Percentiles rank a stretch among this genome's conserved stretches.
Evolutionary conservation across 2,797 vertebrate species (phyloP).

Genomic region (Alauda arvensis): DNA sequence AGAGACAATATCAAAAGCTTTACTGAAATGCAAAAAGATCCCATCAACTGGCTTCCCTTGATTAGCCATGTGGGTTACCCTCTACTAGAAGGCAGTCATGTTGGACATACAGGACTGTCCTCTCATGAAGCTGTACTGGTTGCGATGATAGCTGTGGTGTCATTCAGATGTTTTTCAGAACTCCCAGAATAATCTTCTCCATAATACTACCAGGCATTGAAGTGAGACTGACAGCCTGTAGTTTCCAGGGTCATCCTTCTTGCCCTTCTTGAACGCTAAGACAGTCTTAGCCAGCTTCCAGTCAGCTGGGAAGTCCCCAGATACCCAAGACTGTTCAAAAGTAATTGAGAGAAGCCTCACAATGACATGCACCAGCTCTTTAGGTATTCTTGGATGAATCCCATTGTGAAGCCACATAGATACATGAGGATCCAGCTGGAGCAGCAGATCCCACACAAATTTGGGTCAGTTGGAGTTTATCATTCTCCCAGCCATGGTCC

Average conservation of each 20-base stretch:
- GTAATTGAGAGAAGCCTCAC: background rate
- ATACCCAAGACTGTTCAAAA: background rate
- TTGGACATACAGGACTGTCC: background rate
- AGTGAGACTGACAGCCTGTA: background rate
- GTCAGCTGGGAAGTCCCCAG: background rate
- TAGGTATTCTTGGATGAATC: background rate
- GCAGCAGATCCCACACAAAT: background rate
- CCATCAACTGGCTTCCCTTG: background rate
- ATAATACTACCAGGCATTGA: background rate
- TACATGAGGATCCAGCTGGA: background rate
- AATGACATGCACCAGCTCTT: background rate
- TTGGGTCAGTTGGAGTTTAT: background rate
- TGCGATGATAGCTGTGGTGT: fast-evolving
- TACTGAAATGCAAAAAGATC: background rate
- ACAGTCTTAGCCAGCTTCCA: background rate
- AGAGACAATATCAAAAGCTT: background rate
- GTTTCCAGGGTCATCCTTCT: background rate
- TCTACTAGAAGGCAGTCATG: background rate
- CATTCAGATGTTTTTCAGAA: background rate
- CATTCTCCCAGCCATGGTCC: background rate
- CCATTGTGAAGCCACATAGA: background rate
- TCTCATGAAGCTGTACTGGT: background rate
- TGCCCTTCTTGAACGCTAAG: background rate
- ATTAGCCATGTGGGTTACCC: background rate
- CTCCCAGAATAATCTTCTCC: background rate